Percentiles rank a stretch among this genome's conserved stretches.
phyloP scores from a whole-genome alignment of 2,888 invertebrate genomes.

The Drosophila hamatofila region DNA sequence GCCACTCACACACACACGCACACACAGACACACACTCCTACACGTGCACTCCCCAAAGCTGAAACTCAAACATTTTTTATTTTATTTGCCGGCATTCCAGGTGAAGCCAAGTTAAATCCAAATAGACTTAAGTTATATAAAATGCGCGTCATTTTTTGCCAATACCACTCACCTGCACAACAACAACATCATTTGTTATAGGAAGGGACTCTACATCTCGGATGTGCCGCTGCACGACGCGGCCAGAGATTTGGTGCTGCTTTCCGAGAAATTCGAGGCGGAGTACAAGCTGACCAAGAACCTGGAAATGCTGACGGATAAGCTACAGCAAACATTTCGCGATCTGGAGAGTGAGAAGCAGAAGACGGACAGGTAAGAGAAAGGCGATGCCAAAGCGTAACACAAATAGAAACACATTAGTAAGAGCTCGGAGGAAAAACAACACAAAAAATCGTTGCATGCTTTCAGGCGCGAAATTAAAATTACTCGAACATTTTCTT shows the following conservation, averaged over 20 bases:
- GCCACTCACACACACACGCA: neutral
- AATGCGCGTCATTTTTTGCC: conserved; percentile 57
- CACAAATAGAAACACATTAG: conserved; percentile 59
- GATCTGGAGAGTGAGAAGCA: conserved; percentile 97
- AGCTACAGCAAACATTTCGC: conserved; percentile 96
- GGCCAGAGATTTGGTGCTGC: conserved; percentile 96
- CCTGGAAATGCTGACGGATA: conserved; percentile 96
- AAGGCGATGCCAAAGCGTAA: conserved; percentile 37
- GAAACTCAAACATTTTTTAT: conserved; percentile 26
- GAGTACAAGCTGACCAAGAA: conserved; percentile 98
- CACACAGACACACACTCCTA: neutral
- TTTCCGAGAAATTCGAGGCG: conserved; percentile 98
- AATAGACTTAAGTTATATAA: conserved; percentile 62
- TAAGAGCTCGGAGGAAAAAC: conserved; percentile 5
- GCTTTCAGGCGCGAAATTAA: conserved; percentile 67
- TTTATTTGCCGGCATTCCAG: conserved; percentile 26
- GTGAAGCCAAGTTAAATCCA: conserved; percentile 52
- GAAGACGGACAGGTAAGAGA: conserved; percentile 94
- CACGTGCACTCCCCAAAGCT: neutral
- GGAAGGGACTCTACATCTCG: conserved; percentile 95
- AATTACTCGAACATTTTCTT: conserved; percentile 62
- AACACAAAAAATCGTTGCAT: conserved; percentile 43
- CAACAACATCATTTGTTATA: conserved; percentile 76
- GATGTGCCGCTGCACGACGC: conserved; percentile 98
- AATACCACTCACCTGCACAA: neutral